These are phyloP conservation scores for Abrostola tripartita DNA, from an alignment of 2,888 invertebrate species.

Conservation along the genomic window DNA sequence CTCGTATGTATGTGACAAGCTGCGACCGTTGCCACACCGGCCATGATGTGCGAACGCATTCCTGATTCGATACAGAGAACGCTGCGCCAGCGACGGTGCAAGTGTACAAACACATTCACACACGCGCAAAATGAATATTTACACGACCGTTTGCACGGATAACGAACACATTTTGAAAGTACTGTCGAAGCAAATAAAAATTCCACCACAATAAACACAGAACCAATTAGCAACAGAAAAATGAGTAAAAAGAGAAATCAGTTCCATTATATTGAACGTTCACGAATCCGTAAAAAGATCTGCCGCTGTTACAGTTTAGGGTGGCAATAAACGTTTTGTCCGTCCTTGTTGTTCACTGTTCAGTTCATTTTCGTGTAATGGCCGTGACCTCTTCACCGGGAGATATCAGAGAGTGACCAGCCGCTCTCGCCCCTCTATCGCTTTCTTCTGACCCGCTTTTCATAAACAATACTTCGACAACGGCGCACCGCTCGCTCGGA, in stretches of 20 bases:
- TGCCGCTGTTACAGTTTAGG: conserved; percentile 73
- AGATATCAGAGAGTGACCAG: conserved; percentile 82
- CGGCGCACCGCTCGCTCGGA: conserved; percentile 70
- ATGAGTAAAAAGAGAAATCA: conserved; percentile 80
- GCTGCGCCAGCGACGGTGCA: conserved; percentile 54
- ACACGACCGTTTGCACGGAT: conserved; percentile 41
- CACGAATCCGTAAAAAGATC: conserved; percentile 71
- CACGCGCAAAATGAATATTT: conserved; percentile 52
- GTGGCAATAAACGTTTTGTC: conserved; percentile 62
- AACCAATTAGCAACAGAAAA: conserved; percentile 74
- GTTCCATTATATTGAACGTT: conserved; percentile 72
- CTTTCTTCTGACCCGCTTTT: conserved; percentile 88
- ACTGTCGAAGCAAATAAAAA: conserved; percentile 57
- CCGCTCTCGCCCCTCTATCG: conserved; percentile 77
- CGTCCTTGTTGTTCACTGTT: conserved; percentile 63
- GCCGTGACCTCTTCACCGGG: conserved; percentile 85
- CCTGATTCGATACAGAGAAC: conserved; percentile 77
- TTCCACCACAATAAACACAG: conserved; percentile 64
- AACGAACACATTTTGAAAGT: conserved; percentile 61
- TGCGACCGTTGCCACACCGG: conserved; percentile 54
- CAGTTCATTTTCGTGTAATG: conserved; percentile 75
- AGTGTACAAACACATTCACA: conserved; percentile 54
- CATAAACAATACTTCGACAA: conserved; percentile 86
- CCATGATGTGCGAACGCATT: conserved; percentile 80
- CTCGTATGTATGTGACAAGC: conserved; percentile 63